A percentile compares a stretch with the other conserved stretches of the same genome.
These are phyloP conservation scores for Chymomyza procnemis DNA, from an alignment of 2,888 invertebrate species.

Conservation along the genomic window DNA sequence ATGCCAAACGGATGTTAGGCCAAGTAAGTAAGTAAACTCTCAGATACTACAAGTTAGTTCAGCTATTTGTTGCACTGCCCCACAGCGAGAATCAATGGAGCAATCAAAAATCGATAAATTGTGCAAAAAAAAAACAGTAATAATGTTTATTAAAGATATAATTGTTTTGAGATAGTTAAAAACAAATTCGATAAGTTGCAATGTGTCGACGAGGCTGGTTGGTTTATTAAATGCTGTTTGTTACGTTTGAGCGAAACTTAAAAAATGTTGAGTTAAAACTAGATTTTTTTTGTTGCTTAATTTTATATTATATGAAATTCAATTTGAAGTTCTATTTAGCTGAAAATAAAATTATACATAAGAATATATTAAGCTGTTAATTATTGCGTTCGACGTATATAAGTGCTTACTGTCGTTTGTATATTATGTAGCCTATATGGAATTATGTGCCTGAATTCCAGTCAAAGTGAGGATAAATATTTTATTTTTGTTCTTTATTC, in stretches of 20 bases:
- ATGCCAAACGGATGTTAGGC: conserved; percentile 49
- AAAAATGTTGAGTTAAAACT: neutral
- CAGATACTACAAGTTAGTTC: neutral
- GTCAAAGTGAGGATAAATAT: too few relatives aligned
- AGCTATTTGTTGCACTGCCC: conserved; percentile 4
- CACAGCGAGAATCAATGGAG: conserved; percentile 49
- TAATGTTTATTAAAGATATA: neutral
- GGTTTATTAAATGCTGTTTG: neutral
- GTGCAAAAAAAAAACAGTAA: neutral
- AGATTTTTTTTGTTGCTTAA: too few relatives aligned
- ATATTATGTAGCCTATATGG: too few relatives aligned
- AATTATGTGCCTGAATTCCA: too few relatives aligned
- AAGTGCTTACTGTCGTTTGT: too few relatives aligned
- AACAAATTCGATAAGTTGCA: neutral
- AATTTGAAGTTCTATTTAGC: too few relatives aligned
- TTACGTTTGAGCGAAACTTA: neutral
- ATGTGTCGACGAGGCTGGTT: neutral
- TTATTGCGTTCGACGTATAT: too few relatives aligned
- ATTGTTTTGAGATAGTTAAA: neutral
- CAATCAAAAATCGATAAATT: conserved; percentile 18
- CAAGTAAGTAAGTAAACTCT: neutral
- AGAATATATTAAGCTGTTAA: too few relatives aligned
- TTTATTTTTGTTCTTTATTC: too few relatives aligned
- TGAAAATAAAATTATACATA: too few relatives aligned
- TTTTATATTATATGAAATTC: too few relatives aligned